phyloP scores from a whole-genome alignment of 2,888 invertebrate genomes.

The Lasioglossum figueresi region DNA sequence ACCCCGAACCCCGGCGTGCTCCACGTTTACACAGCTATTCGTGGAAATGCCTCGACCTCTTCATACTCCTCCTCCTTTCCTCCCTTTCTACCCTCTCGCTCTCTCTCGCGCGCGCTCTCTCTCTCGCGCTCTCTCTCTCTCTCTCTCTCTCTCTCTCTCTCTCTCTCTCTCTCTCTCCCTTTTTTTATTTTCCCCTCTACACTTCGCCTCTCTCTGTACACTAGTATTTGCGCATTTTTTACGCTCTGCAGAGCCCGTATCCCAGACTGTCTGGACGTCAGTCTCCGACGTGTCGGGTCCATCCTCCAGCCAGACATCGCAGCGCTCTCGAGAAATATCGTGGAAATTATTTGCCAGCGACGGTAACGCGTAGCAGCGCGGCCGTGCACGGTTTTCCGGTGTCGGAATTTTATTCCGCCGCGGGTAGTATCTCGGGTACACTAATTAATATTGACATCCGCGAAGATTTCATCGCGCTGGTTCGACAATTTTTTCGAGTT shows the following conservation, averaged over 20 bases:
- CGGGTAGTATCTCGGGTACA: neutral
- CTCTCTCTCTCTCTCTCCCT: neutral
- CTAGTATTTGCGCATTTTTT: slow-evolving; percentile 42
- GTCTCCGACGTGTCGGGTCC: neutral
- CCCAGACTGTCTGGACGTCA: slow-evolving; percentile 40
- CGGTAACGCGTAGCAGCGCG: neutral
- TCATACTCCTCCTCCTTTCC: slow-evolving; percentile 18
- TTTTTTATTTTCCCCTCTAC: slow-evolving; percentile 13
- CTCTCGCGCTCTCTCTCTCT: neutral
- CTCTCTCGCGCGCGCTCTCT: neutral
- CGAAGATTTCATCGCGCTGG: neutral
- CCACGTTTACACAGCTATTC: slow-evolving; percentile 47
- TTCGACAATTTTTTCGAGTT: slow-evolving; percentile 2
- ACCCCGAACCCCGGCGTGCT: slow-evolving; percentile 27
- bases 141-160: neutral
- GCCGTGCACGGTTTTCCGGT: neutral
- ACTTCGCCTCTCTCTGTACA: slow-evolving; percentile 30
- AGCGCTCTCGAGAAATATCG: neutral
- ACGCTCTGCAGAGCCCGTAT: slow-evolving; percentile 24
- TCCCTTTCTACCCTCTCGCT: neutral
- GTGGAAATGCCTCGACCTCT: slow-evolving; percentile 28
- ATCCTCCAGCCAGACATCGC: neutral
- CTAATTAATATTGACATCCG: slow-evolving; percentile 1
- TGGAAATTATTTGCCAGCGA: slow-evolving; percentile 22
- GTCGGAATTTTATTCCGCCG: neutral